Conservation (phyloP, 2,888 invertebrate genomes). For the Pimpla rufipes region DNA sequence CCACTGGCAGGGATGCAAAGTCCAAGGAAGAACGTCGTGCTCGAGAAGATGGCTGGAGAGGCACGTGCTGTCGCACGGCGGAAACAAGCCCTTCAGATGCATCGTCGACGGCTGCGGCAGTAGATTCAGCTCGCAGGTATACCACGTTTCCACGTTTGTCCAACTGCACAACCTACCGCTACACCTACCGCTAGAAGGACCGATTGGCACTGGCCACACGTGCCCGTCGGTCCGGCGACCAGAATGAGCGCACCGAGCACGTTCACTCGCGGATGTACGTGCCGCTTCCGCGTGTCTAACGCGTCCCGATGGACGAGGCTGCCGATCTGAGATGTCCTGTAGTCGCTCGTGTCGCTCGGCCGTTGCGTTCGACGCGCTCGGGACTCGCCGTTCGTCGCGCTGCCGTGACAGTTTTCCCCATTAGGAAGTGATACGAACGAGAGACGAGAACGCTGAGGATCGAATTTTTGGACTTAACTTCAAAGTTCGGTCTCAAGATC, state of each 20-base stretch:
- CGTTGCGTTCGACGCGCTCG: slow-evolving; percentile 10
- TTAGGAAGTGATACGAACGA: not conserved
- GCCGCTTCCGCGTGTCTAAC: slow-evolving; percentile 4
- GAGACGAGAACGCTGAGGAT: too few relatives aligned
- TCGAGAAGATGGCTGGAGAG: slow-evolving; percentile 97
- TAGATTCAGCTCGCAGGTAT: slow-evolving; percentile 94
- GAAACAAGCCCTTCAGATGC: slow-evolving; percentile 97
- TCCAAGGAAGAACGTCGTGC: slow-evolving; percentile 96
- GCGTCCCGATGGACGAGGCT: not conserved
- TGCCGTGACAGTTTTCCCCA: not conserved
- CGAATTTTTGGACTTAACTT: too few relatives aligned
- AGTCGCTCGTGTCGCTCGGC: slow-evolving; percentile 20
- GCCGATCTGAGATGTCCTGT: slow-evolving; percentile 30
- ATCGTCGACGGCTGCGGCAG: slow-evolving; percentile 97
- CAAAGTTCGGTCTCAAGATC: too few relatives aligned
- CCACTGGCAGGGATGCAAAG: slow-evolving; percentile 97
- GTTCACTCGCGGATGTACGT: slow-evolving; percentile 48
- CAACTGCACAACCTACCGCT: slow-evolving; percentile 34
- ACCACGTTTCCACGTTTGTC: slow-evolving; percentile 74
- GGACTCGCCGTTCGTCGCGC: slow-evolving; percentile 38
- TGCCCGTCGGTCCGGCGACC: slow-evolving; percentile 34
- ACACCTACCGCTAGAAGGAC: slow-evolving; percentile 18
- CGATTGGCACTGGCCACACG: slow-evolving; percentile 43
- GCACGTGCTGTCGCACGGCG: slow-evolving; percentile 95
- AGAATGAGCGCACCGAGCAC: slow-evolving; percentile 25